These are phyloP conservation scores for Lacerta bilineata DNA, from an alignment of 2,797 vertebrate species.

Conservation along the genomic window DNA sequence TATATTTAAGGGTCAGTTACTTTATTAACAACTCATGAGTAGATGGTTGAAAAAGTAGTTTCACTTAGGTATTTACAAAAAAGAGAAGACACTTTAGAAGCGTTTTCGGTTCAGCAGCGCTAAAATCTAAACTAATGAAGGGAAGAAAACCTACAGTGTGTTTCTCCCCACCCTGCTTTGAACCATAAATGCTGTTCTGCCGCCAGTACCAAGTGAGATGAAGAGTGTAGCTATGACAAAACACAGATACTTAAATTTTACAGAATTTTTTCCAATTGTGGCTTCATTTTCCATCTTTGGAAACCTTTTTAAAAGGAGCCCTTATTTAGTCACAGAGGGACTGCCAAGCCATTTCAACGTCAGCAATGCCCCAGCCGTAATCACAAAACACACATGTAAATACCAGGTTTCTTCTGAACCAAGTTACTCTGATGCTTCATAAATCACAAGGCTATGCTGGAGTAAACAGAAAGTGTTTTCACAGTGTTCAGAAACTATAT, in stretches of 20 bases:
- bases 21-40: slow-evolving; percentile 54
- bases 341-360: slow-evolving; percentile 71
- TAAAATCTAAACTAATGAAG: slow-evolving; percentile 61
- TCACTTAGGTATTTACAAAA: slow-evolving; percentile 59
- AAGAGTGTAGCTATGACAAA: slow-evolving; percentile 69
- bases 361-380: slow-evolving; percentile 75
- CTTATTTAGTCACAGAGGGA: slow-evolving; percentile 63
- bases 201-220: slow-evolving; percentile 65
- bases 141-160: slow-evolving; percentile 43
- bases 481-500: slow-evolving; percentile 58
- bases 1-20: slow-evolving; percentile 27
- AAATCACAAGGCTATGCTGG: slow-evolving; percentile 76
- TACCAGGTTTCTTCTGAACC: slow-evolving; percentile 75
- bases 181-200: slow-evolving; percentile 58
- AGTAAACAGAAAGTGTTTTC: slow-evolving; percentile 69
- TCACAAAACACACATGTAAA: slow-evolving; percentile 77
- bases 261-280: slow-evolving; percentile 56
- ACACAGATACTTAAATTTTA: slow-evolving; percentile 61
- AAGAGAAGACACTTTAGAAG: slow-evolving; percentile 39
- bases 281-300: slow-evolving; percentile 63
- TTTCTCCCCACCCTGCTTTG: slow-evolving; percentile 50
- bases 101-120: slow-evolving; percentile 64
- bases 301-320: slow-evolving; percentile 39
- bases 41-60: slow-evolving; percentile 52
- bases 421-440: slow-evolving; percentile 74